Base-by-base conservation (phyloP, 23 tunicate species). In the Trididemnum clinides region DNA sequence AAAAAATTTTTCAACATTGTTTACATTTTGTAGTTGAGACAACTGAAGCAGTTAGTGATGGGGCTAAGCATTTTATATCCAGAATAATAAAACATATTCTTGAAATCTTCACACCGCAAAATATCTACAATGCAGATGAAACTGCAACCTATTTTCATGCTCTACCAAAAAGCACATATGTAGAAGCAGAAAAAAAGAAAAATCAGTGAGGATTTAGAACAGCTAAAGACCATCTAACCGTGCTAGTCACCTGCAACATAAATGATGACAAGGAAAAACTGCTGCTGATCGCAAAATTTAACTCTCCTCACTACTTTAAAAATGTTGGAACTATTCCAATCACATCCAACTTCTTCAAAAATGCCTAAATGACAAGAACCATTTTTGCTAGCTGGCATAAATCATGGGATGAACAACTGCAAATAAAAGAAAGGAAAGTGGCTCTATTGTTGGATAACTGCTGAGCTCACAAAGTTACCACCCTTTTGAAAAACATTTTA, bases 161-260 rank as follows among this genome's bases (percentile, higher is more conserved):
- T n/a, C n/a, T n/a, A n/a, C n/a, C n/a, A n/a, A n/a, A n/a, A n/a
- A n/a, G n/a, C n/a, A n/a, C n/a, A n/a, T n/a, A n/a, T 44, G 54
- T 44, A 44, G 71, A 63, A 63, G 71, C 78, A 33, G 15, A 19
- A 54, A 71, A 71, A 19, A 71, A 71, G 78, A 71, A 26, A 71
- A 71, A 71, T 15, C 78, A 71, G 78, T 54, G n/a, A 71, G 54
- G 54, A 19, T 71, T 71, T 10, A 71, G 29, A 19, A 71, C 78
- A 71, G 78, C 78, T 19, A 71, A 71, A 71, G 78, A 71, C 78
- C n/a, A 54, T 31, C 57, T 71, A 71, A 71, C 78, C 54, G 50
- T 71, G 50, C 78, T 71, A 25, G 28, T 63, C 71, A 63, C 71
- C n/a, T n/a, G n/a, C n/a, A n/a, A n/a, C n/a, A n/a, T n/a, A n/a